These are phyloP conservation scores for Saccopteryx leptura DNA, from an alignment of 2,113 vertebrate species.

Conservation along the genomic window DNA sequence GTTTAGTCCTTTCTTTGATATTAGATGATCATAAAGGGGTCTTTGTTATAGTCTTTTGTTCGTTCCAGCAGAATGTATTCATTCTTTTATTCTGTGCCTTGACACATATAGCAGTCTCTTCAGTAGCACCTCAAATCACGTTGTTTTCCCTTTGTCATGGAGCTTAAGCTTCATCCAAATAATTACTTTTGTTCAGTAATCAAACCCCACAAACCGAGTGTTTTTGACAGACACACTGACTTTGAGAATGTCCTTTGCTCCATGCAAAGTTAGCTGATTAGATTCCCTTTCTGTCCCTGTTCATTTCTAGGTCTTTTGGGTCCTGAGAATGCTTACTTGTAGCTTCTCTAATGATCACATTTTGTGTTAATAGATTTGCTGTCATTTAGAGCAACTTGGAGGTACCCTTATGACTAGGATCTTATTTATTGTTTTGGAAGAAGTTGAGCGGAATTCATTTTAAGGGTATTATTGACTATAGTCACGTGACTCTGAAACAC, in stretches of 20 bases:
- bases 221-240: background rate
- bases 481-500: slow-evolving; percentile 26
- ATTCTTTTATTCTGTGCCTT: slow-evolving; percentile 60
- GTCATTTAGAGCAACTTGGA: slow-evolving; percentile 20
- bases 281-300: slow-evolving; percentile 12
- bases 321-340: slow-evolving; percentile 50
- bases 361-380: slow-evolving; percentile 65
- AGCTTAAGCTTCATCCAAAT: slow-evolving; percentile 66
- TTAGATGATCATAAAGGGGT: slow-evolving; percentile 58
- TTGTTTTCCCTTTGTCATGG: slow-evolving; percentile 45
- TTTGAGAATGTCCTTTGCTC: slow-evolving; percentile 62
- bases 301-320: slow-evolving; percentile 45
- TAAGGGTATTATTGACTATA: slow-evolving; percentile 25
- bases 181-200: slow-evolving; percentile 66
- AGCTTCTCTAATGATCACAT: slow-evolving; percentile 27
- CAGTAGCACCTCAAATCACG: slow-evolving; percentile 17
- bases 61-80: slow-evolving; percentile 11
- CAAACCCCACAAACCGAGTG: background rate
- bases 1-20: slow-evolving; percentile 80
- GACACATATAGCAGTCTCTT: slow-evolving; percentile 20
- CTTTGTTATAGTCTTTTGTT: slow-evolving; percentile 61
- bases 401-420: background rate
- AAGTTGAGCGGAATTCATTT: slow-evolving; percentile 2
- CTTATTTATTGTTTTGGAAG: slow-evolving; percentile 34
- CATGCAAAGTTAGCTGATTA: slow-evolving; percentile 37